phyloP scores from a whole-genome alignment of 2,797 vertebrate species.

The Anguilla anguilla region DNA sequence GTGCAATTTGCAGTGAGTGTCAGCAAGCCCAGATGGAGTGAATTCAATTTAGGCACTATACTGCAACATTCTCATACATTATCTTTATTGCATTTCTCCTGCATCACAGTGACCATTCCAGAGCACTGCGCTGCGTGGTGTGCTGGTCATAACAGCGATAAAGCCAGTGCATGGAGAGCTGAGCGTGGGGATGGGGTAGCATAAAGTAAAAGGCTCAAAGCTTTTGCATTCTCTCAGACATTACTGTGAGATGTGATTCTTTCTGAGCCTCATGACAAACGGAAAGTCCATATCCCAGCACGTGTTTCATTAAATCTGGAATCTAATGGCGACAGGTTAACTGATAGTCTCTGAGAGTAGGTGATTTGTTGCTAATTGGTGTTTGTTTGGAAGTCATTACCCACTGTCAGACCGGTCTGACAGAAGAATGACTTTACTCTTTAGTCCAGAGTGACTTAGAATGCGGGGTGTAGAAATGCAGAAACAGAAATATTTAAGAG shows the following conservation, averaged over 20 bases:
- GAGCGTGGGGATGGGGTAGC: background rate
- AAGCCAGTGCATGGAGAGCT: background rate
- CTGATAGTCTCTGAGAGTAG: background rate
- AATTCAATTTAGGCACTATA: conserved; percentile 13
- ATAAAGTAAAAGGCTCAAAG: background rate
- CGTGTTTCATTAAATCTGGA: background rate
- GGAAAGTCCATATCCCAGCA: background rate
- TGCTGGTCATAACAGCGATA: conserved; percentile 20
- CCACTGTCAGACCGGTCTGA: background rate
- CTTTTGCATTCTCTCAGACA: conserved; percentile 6
- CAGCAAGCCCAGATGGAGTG: conserved; percentile 3
- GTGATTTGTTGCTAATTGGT: background rate
- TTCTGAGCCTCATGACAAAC: background rate
- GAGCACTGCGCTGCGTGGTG: conserved; percentile 27
- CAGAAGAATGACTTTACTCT: background rate
- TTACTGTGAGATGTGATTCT: background rate
- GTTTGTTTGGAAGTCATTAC: background rate
- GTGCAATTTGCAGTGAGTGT: background rate
- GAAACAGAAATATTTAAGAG: background rate
- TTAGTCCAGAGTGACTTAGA: background rate
- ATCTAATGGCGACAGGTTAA: background rate
- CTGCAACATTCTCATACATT: conserved; percentile 41
- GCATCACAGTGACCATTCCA: conserved; percentile 22
- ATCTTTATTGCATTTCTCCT: conserved; percentile 34
- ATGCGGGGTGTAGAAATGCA: background rate